Conservation (phyloP, 2,797 vertebrate species). For the Myotis planiceps region DNA sequence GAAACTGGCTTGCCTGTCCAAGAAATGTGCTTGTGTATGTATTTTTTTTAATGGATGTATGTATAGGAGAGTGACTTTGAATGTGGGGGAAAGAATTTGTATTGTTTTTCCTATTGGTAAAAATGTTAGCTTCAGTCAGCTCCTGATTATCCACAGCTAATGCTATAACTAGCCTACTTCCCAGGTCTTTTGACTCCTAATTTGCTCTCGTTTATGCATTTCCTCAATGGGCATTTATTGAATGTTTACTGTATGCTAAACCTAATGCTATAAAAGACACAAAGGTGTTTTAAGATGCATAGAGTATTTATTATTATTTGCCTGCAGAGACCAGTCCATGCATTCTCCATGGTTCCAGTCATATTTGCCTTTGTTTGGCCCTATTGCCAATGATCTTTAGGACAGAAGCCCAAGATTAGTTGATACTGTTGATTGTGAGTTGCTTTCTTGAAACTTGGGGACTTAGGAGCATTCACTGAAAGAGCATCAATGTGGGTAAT, state of each 20-base stretch:
- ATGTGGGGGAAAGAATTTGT: constrained; percentile 50
- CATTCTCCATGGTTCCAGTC: not conserved
- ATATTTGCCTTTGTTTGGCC: not conserved
- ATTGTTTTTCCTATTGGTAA: constrained; percentile 48
- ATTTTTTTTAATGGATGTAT: constrained; percentile 37
- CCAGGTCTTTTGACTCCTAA: not conserved
- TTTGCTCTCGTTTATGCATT: not conserved
- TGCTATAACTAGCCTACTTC: not conserved
- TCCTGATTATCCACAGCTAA: constrained; percentile 64
- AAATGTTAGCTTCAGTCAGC: constrained; percentile 68
- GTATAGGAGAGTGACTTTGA: constrained; percentile 37
- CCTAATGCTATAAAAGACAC: not conserved
- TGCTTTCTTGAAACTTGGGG: not conserved
- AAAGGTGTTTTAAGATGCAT: not conserved
- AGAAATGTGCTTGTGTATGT: constrained; percentile 60
- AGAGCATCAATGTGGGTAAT: not conserved
- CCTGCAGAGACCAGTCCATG: not conserved
- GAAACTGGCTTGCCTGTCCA: constrained; percentile 57
- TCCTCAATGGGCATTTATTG: not conserved
- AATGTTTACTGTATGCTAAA: constrained; percentile 35
- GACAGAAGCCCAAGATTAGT: not conserved
- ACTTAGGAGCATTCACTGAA: not conserved
- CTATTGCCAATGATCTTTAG: not conserved
- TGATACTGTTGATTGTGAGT: not conserved
- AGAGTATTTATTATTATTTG: not conserved